A percentile compares a stretch with the other conserved stretches of the same genome.
Evolutionary conservation across 2,888 invertebrate genomes (phyloP).

Genomic region (Tenthredo scrophulariae): DNA sequence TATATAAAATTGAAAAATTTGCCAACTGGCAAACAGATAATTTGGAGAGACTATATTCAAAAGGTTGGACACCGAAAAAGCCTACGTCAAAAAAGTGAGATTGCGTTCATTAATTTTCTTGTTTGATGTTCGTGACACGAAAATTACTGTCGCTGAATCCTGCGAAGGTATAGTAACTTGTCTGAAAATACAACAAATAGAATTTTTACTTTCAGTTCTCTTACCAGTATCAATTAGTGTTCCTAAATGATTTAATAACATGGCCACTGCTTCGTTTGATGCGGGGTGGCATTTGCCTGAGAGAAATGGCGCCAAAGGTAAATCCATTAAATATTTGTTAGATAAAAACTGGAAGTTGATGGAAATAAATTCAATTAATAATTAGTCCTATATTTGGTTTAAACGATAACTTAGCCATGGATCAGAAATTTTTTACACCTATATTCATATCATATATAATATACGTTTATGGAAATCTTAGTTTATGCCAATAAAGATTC

Average conservation of each 20-base stretch:
- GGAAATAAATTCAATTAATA: background rate
- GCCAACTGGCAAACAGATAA: background rate
- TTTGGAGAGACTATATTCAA: background rate
- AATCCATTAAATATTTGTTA: background rate
- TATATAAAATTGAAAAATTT: background rate
- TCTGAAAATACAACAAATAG: constrained; percentile 7
- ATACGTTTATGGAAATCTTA: background rate
- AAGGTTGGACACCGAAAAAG: background rate
- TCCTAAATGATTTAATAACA: constrained; percentile 8
- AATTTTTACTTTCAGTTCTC: background rate
- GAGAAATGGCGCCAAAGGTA: background rate
- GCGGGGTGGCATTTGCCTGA: background rate
- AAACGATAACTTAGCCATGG: background rate
- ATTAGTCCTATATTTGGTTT: background rate
- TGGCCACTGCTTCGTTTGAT: constrained; percentile 26
- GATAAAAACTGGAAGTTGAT: background rate
- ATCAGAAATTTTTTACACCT: background rate
- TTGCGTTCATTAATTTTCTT: constrained; percentile 7
- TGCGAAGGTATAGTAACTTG: background rate
- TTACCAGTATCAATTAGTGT: constrained; percentile 10
- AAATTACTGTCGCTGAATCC: constrained; percentile 11
- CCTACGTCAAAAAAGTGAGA: background rate
- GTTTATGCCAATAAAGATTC: constrained; percentile 19
- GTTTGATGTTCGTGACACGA: constrained; percentile 39
- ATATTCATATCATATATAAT: background rate